Conservation (phyloP, 2,888 invertebrate species). For the Bellardia pandia region DNA sequence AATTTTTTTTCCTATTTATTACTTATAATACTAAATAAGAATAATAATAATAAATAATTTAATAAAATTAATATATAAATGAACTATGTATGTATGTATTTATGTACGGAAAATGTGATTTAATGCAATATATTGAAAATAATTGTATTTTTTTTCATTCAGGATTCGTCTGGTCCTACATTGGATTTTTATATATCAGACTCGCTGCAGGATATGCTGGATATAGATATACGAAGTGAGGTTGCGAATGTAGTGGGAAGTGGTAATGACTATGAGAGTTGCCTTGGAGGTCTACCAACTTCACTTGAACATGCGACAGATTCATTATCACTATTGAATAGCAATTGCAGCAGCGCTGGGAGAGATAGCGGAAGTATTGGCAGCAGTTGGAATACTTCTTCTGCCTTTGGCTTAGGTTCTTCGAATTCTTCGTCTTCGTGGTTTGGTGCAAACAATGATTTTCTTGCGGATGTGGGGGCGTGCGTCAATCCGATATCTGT, state of each 20-base stretch:
- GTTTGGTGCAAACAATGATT: conserved; percentile 85
- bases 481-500: conserved; percentile 94
- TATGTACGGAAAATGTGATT: too few species aligned
- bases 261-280: conserved; percentile 87
- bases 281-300: conserved; percentile 82
- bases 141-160: conserved; percentile 76
- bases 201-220: conserved; percentile 95
- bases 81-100: too few species aligned
- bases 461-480: conserved; percentile 89
- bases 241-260: conserved; percentile 92
- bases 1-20: too few species aligned
- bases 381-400: conserved; percentile 70
- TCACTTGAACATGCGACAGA: conserved; percentile 83
- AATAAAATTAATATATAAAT: too few species aligned
- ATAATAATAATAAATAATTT: too few species aligned
- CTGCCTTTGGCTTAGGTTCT: conserved; percentile 72
- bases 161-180: conserved; percentile 86
- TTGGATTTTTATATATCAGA: conserved; percentile 88
- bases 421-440: conserved; percentile 78
- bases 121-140: not conserved
- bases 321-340: conserved; percentile 79
- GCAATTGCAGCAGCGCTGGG: conserved; percentile 70
- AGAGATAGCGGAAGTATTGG: conserved; percentile 67
- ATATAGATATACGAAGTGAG: conserved; percentile 94
- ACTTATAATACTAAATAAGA: too few species aligned